These are phyloP conservation scores for Formica selysi DNA, from an alignment of 1,140 invertebrate species.

Conservation along the genomic window DNA sequence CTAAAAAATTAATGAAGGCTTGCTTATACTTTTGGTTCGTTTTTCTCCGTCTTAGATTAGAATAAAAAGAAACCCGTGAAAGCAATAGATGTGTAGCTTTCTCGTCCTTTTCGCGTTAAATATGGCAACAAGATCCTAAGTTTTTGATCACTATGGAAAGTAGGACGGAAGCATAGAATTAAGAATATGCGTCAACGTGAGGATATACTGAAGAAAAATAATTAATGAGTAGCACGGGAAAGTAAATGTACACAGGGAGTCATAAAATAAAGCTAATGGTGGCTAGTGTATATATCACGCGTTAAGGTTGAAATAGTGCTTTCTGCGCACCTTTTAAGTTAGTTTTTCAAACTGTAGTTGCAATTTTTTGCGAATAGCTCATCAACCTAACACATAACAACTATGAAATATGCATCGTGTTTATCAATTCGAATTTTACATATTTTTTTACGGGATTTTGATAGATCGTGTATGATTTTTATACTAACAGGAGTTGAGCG, in stretches of 20 bases:
- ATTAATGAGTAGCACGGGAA: constrained; percentile 20
- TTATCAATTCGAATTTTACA: constrained; percentile 8
- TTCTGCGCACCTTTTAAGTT: background rate
- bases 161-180: constrained; percentile 23
- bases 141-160: constrained; percentile 35
- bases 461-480: background rate
- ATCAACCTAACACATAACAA: background rate
- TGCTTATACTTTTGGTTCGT: background rate
- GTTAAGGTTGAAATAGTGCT: constrained; percentile 29
- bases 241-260: constrained; percentile 11
- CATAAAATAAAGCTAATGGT: constrained; percentile 5
- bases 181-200: constrained; percentile 15
- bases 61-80: background rate
- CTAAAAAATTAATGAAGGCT: background rate
- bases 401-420: background rate
- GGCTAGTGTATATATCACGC: constrained; percentile 11
- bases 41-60: background rate
- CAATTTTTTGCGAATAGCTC: background rate
- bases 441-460: background rate
- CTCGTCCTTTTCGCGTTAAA: too few relatives aligned
- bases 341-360: background rate
- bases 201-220: constrained; percentile 46
- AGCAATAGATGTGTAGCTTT: background rate
- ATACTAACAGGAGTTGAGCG: background rate
- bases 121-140: background rate